Conservation (phyloP, 2,797 vertebrate species). For the Carduelis carduelis region DNA sequence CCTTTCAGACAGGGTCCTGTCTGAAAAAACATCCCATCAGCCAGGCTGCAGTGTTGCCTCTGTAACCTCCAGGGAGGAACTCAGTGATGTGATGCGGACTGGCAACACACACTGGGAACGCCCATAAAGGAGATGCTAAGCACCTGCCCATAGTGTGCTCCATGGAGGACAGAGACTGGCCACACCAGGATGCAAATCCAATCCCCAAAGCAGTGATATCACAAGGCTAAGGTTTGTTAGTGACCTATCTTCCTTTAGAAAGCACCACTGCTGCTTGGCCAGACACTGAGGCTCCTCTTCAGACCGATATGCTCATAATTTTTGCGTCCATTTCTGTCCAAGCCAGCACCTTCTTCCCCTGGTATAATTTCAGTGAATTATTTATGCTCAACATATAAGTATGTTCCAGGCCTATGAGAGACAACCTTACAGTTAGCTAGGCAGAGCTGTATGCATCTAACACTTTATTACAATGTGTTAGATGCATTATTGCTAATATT, state of each 20-base stretch:
- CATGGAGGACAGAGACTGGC: not conserved
- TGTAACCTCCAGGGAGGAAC: not conserved
- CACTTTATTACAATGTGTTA: not conserved
- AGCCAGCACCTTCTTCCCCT: not conserved
- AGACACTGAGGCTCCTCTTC: not conserved
- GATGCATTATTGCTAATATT: not conserved
- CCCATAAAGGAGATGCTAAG: not conserved
- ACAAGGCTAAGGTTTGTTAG: not conserved
- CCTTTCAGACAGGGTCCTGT: not conserved
- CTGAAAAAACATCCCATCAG: not conserved
- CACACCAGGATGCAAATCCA: not conserved
- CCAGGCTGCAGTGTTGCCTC: not conserved
- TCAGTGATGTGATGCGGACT: not conserved
- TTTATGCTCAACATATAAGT: not conserved
- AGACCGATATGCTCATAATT: not conserved
- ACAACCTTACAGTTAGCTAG: not conserved
- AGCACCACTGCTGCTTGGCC: not conserved
- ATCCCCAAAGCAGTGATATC: not conserved
- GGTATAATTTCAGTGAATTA: not conserved
- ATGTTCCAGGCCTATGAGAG: not conserved
- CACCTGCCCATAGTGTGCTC: not conserved
- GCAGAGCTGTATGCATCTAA: not conserved
- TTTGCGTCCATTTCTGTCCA: not conserved
- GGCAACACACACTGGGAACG: rapidly evolving
- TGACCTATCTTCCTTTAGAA: not conserved